Evolutionary conservation across 2,113 vertebrate species (phyloP).

Genomic region (Aegotheles bennettii): DNA sequence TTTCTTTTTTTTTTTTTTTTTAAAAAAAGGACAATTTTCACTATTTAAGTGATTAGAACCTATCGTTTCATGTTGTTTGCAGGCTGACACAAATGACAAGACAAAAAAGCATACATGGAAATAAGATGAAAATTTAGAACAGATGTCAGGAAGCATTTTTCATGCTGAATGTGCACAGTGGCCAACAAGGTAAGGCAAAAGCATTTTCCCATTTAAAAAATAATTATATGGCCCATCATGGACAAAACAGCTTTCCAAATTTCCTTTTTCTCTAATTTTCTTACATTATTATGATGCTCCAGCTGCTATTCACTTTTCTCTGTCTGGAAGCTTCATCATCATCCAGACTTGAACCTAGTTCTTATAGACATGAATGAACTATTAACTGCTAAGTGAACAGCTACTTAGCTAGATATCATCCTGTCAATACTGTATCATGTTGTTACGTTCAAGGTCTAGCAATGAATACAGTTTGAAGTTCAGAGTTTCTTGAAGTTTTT

Average conservation of each 20-base stretch:
- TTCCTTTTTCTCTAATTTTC: constrained; percentile 18
- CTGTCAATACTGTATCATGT: neutral
- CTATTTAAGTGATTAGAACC: constrained; percentile 28
- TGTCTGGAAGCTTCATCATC: neutral
- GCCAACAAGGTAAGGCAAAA: constrained; percentile 43
- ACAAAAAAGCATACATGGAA: constrained; percentile 17
- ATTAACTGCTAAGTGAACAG: neutral
- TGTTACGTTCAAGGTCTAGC: neutral
- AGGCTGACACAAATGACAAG: constrained; percentile 46
- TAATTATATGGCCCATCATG: constrained; percentile 22
- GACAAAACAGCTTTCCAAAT: neutral
- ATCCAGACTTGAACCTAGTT: neutral
- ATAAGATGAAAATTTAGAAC: constrained; percentile 61
- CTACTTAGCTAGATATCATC: neutral
- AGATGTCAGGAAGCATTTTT: constrained; percentile 60
- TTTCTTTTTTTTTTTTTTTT: neutral
- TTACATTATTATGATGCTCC: neutral
- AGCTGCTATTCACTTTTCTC: neutral
- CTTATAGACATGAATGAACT: neutral
- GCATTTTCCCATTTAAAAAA: constrained; percentile 50
- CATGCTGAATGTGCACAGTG: constrained; percentile 8
- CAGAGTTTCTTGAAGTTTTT: neutral
- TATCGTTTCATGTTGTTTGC: constrained; percentile 18
- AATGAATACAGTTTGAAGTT: neutral
- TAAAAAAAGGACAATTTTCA: neutral